A percentile compares a stretch with the other conserved stretches of the same genome.
Evolutionary conservation across 2,113 vertebrate genomes (phyloP).

Genomic region (Megalops atlanticus): DNA sequence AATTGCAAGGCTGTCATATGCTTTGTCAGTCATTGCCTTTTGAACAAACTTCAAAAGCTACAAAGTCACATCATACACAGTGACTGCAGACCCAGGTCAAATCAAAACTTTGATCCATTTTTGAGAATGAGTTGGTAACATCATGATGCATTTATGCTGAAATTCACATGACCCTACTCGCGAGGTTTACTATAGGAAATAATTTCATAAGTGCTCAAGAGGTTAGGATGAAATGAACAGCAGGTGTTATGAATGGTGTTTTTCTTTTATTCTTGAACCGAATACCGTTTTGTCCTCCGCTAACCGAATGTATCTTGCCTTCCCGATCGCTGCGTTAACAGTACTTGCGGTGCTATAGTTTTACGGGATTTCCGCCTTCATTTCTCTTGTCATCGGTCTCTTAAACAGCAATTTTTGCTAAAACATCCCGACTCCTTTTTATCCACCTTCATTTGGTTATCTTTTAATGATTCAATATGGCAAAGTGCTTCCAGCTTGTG

Average conservation of each 20-base stretch:
- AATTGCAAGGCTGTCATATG: too few species aligned
- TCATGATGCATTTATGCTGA: not conserved
- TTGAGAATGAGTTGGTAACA: too few species aligned
- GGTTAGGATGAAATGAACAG: not conserved
- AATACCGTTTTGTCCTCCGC: not conserved
- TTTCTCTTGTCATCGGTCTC: not conserved
- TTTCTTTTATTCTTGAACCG: not conserved
- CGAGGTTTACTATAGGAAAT: not conserved
- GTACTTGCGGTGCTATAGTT: not conserved
- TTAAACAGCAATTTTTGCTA: not conserved
- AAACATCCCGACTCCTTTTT: not conserved
- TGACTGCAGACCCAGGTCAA: too few species aligned
- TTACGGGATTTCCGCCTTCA: not conserved
- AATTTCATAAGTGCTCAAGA: not conserved
- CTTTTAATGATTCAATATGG: not conserved
- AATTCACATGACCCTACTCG: not conserved
- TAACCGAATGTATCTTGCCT: too few species aligned
- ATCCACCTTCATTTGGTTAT: not conserved
- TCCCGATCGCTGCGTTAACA: not conserved
- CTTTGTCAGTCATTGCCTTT: too few species aligned
- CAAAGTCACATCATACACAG: too few species aligned
- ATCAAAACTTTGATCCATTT: too few species aligned
- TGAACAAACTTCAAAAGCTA: too few species aligned
- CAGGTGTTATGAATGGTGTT: not conserved
- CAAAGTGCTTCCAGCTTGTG: conserved; percentile 11